A percentile compares a stretch with the other conserved stretches of the same genome.
Evolutionary conservation across 2,797 vertebrate genomes (phyloP).

Genomic region (Scolopax bukidnonensis): DNA sequence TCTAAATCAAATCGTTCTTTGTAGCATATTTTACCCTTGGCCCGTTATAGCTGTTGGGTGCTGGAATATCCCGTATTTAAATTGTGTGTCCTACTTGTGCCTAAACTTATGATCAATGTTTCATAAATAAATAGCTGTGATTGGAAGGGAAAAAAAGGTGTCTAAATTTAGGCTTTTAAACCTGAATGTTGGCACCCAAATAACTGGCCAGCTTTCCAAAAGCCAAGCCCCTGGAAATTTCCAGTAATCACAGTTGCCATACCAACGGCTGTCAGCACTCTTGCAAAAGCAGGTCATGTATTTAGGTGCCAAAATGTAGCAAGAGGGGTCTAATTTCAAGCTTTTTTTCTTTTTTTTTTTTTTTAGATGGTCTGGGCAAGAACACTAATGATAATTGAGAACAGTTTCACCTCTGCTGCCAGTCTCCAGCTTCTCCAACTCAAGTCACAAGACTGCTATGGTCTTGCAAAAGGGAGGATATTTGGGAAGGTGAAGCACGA

Average conservation of each 20-base stretch:
- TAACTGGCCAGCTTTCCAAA: constrained; percentile 60
- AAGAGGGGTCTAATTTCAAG: constrained; percentile 51
- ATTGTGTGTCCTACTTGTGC: not conserved
- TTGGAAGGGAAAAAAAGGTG: not conserved
- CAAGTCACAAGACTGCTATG: not conserved
- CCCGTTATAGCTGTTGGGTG: not conserved
- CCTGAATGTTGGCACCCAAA: constrained; percentile 40
- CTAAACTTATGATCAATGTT: constrained; percentile 3
- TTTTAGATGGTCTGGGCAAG: not conserved
- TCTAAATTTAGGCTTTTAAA: constrained; percentile 30
- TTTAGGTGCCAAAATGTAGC: constrained; percentile 59
- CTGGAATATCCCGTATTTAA: not conserved
- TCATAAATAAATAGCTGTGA: constrained; percentile 23
- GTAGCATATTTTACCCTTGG: not conserved
- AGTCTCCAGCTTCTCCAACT: not conserved
- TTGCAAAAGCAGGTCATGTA: constrained; percentile 66
- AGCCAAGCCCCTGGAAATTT: constrained; percentile 67
- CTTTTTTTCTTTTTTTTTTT: not conserved
- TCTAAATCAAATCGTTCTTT: not conserved
- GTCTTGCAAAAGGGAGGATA: not conserved
- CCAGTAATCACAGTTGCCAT: constrained; percentile 67
- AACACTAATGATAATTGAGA: constrained; percentile 4
- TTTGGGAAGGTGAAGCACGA: not conserved
- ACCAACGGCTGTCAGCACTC: constrained; percentile 62
- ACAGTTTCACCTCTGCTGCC: constrained; percentile 12